Conservation (phyloP, 2,888 invertebrate genomes). For the Latrodectus hesperus region DNA sequence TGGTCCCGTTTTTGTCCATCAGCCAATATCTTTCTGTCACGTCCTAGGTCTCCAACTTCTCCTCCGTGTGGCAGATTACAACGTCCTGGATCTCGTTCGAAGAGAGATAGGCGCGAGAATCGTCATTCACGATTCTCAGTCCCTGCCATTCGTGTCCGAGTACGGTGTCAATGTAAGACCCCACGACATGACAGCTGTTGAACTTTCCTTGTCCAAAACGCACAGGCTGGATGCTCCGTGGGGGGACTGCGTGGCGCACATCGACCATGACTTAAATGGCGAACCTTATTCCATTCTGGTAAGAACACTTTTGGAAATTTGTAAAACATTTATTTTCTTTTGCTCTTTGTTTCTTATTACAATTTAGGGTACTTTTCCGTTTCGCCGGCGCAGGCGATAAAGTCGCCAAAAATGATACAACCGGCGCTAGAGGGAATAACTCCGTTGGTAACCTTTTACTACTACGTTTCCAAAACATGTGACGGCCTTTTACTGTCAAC, state of each 20-base stretch:
- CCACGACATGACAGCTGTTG: conserved; percentile 28
- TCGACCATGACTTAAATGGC: background rate
- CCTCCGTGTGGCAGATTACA: conserved; percentile 20
- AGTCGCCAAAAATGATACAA: too few relatives aligned
- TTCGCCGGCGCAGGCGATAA: too few relatives aligned
- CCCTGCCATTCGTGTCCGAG: conserved; percentile 39
- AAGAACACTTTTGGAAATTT: background rate
- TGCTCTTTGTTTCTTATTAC: background rate
- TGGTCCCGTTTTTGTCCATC: background rate
- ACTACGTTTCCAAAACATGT: too few relatives aligned
- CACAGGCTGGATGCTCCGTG: conserved; percentile 24
- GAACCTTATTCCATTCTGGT: conserved; percentile 48
- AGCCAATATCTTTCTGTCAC: background rate
- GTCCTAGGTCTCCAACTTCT: conserved; percentile 45
- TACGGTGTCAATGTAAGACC: conserved; percentile 47
- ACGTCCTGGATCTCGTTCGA: conserved; percentile 24
- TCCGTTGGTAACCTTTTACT: too few relatives aligned
- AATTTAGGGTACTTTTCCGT: background rate
- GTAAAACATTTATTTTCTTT: background rate
- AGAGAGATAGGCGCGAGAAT: conserved; percentile 45
- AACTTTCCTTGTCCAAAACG: conserved; percentile 17
- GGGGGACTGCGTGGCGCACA: conserved; percentile 24
- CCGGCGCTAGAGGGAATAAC: too few relatives aligned
- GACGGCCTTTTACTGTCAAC: too few relatives aligned
- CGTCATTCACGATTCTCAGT: conserved; percentile 33